These are phyloP conservation scores for Talpa occidentalis DNA, from an alignment of 2,113 vertebrate species.

Conservation along the genomic window DNA sequence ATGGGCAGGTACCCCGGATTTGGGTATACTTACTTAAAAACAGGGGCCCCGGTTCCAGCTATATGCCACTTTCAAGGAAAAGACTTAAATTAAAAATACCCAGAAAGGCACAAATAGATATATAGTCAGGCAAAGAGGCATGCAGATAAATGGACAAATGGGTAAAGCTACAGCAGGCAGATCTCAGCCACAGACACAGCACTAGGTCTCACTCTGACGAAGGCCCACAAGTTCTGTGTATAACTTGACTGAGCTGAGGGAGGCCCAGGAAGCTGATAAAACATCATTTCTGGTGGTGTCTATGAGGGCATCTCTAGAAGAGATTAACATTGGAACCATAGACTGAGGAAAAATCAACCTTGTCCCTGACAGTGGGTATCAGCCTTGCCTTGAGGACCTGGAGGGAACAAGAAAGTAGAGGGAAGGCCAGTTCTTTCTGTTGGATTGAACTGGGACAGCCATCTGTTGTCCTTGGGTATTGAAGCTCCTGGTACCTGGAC, in stretches of 20 bases:
- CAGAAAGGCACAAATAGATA: neutral
- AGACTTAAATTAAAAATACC: neutral
- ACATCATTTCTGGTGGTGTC: neutral
- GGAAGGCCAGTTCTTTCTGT: neutral
- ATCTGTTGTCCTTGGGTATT: neutral
- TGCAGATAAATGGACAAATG: neutral
- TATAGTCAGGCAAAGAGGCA: neutral
- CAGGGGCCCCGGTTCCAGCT: neutral
- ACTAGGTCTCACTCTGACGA: neutral
- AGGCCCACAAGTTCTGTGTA: neutral
- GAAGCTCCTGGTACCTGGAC: neutral
- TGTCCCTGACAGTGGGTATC: neutral
- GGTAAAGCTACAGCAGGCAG: neutral
- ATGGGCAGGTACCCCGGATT: neutral
- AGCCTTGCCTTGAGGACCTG: neutral
- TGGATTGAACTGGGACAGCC: neutral
- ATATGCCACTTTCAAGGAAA: neutral
- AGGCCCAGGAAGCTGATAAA: too few species aligned
- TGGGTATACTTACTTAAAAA: neutral
- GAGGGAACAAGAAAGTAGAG: neutral
- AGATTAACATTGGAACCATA: neutral
- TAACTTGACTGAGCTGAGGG: neutral
- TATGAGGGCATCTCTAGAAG: neutral
- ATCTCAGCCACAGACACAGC: too few species aligned
- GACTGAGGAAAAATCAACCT: neutral